phyloP scores from a whole-genome alignment of 2,888 invertebrate genomes.

The Cheilosia vernalis region DNA sequence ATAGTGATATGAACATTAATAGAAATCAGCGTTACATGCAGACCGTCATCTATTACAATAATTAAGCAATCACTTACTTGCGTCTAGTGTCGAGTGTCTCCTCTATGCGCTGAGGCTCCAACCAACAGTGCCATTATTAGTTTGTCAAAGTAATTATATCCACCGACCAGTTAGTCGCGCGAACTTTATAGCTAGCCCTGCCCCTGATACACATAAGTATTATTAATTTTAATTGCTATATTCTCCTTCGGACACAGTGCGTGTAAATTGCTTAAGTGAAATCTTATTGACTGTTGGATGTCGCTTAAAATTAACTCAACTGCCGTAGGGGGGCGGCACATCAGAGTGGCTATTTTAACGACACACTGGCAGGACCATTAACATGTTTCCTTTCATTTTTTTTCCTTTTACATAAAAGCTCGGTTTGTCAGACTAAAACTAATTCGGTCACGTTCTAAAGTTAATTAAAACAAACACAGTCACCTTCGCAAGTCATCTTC shows the following conservation, averaged over 20 bases:
- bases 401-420: not conserved
- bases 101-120: slow-evolving; percentile 14
- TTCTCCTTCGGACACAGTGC: not conserved
- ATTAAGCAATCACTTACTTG: slow-evolving; percentile 31
- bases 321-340: slow-evolving; percentile 1
- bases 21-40: slow-evolving; percentile 25
- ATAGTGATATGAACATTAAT: not conserved
- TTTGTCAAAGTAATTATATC: slow-evolving; percentile 55
- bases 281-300: slow-evolving; percentile 52
- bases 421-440: not conserved
- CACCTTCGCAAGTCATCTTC: not conserved
- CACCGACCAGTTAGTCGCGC: slow-evolving; percentile 31
- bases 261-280: slow-evolving; percentile 51
- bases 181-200: slow-evolving; percentile 31
- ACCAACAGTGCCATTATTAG: slow-evolving; percentile 35
- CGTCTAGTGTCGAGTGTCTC: slow-evolving; percentile 23
- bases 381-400: not conserved
- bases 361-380: not conserved
- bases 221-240: slow-evolving; percentile 46
- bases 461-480: slow-evolving; percentile 12
- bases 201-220: slow-evolving; percentile 30
- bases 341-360: not conserved
- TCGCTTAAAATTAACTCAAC: slow-evolving; percentile 42
- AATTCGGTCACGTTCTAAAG: slow-evolving; percentile 21
- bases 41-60: slow-evolving; percentile 14